Conservation (phyloP, 2,113 vertebrate genomes). For the Rhinogobius similis region DNA sequence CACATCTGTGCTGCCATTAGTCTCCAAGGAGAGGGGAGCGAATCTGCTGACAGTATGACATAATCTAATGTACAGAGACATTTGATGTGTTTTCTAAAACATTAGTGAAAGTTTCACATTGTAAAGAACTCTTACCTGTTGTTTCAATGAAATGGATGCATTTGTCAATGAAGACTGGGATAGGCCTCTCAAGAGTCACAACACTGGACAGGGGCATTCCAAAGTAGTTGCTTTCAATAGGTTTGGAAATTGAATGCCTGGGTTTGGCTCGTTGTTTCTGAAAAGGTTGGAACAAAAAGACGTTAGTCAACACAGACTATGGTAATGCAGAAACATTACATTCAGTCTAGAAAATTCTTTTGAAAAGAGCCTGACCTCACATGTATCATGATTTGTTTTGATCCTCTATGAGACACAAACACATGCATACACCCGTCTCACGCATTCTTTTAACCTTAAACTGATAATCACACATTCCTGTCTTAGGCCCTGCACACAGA, state of each 20-base stretch:
- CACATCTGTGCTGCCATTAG: conserved; percentile 28
- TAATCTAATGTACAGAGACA: neutral
- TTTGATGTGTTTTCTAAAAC: no score
- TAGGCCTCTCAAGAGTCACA: conserved; percentile 84
- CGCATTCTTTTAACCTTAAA: conserved; percentile 41
- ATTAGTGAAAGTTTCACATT: neutral
- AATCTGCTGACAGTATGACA: neutral
- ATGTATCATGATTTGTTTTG: conserved; percentile 11
- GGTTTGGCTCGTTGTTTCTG: conserved; percentile 90
- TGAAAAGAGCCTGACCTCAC: conserved; percentile 10
- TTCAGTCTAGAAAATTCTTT: neutral
- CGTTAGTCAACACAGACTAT: conserved; percentile 1
- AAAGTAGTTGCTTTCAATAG: conserved; percentile 93
- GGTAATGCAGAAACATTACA: conserved; percentile 15
- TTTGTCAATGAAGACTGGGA: conserved; percentile 92
- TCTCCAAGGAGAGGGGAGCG: conserved; percentile 4
- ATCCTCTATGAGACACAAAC: conserved; percentile 7
- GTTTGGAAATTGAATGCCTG: conserved; percentile 88
- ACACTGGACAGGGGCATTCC: conserved; percentile 85
- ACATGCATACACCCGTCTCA: conserved; percentile 1
- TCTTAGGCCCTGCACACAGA: conserved; percentile 36
- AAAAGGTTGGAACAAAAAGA: neutral
- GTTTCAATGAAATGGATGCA: conserved; percentile 95
- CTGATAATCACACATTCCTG: conserved; percentile 58
- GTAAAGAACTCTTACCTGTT: conserved; percentile 80